Conservation (phyloP, 1,140 invertebrate species). For the Drosophila truncata region DNA sequence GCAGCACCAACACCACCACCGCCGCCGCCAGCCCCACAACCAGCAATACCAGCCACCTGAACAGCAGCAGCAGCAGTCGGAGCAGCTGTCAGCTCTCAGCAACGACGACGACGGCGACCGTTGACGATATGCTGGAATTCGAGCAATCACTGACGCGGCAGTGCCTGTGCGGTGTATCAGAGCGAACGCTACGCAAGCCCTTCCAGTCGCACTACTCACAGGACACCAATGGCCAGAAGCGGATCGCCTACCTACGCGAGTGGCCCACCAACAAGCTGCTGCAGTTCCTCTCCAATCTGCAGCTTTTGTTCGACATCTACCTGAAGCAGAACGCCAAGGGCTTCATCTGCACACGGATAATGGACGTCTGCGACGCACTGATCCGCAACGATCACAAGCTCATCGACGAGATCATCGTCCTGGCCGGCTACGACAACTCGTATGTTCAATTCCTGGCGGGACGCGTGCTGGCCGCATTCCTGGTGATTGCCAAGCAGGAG, state of each 20-base stretch:
- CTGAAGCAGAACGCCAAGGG: constrained; percentile 93
- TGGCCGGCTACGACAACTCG: constrained; percentile 91
- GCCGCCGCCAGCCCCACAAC: constrained; percentile 10
- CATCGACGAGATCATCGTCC: constrained; percentile 92
- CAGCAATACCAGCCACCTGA: constrained; percentile 16
- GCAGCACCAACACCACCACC: no score
- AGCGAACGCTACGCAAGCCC: constrained; percentile 89
- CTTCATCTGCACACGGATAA: constrained; percentile 91
- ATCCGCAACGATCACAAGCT: constrained; percentile 92
- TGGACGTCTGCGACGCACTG: constrained; percentile 92
- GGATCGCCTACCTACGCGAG: constrained; percentile 87
- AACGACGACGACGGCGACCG: constrained; percentile 26
- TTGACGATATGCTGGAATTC: constrained; percentile 85
- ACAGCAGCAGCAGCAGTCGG: constrained; percentile 47
- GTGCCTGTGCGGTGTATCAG: constrained; percentile 92
- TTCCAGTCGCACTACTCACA: constrained; percentile 89
- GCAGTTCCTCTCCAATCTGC: constrained; percentile 92
- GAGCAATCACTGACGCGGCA: constrained; percentile 89
- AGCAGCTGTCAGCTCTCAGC: constrained; percentile 33
- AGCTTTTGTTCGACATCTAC: constrained; percentile 93
- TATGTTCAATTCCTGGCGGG: constrained; percentile 93
- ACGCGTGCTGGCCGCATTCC: constrained; percentile 92
- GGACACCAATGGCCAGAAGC: constrained; percentile 86
- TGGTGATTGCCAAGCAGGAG: constrained; percentile 93
- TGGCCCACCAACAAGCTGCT: constrained; percentile 91